Evolutionary conservation across 2,113 vertebrate species (phyloP), one percentile per base, ranked within the genome.

Genomic region (Carollia perspicillata): DNA sequence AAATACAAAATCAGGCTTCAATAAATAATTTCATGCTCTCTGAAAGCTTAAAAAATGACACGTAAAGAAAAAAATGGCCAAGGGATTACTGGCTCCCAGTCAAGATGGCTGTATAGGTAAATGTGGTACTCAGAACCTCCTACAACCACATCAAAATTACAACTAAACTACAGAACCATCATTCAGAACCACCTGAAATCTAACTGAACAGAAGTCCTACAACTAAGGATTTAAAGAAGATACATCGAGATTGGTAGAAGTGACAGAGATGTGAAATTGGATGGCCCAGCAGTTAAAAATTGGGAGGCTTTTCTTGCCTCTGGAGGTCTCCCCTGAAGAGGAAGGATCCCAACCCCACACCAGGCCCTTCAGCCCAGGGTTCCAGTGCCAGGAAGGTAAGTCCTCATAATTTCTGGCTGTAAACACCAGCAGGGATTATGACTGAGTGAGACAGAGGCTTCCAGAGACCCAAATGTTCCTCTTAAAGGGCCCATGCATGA

Each of bases 1-100:
- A 93, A 95, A 85, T 66, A 85, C 26, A 86, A 93, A 86, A 93
- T 85, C 58, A 84, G 80, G 10, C 40, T 84, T 90, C 47, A 84
- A 74, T 88, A 69, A 80, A 63, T 80, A 91, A 92, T 69, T 77
- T 40, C 28, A 85, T 71, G 6, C 18, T 74, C 47, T 35, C 65
- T 79, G 40, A 90, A 88, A 80, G 33, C 49, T 84, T 90, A 63
- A 90, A 90, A 90, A 93, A 95, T 65, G 33, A 89, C 53, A 77
- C 69, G 37, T 84, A 91, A 58, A 69, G 30, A 93, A 90, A 89
- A 89, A 86, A 86, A 89, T 49, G 30, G 30, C 30, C 28, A 49
- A 49, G 44, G 72, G 30, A 49, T 49, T n/a, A 49, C 44, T n/a
- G 44, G 28, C 42, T 33, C 33, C 42, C 8, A 30, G 44, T 49